Base-by-base conservation (phyloP, 2,888 invertebrate genomes). In the Emmelina monodactyla region DNA sequence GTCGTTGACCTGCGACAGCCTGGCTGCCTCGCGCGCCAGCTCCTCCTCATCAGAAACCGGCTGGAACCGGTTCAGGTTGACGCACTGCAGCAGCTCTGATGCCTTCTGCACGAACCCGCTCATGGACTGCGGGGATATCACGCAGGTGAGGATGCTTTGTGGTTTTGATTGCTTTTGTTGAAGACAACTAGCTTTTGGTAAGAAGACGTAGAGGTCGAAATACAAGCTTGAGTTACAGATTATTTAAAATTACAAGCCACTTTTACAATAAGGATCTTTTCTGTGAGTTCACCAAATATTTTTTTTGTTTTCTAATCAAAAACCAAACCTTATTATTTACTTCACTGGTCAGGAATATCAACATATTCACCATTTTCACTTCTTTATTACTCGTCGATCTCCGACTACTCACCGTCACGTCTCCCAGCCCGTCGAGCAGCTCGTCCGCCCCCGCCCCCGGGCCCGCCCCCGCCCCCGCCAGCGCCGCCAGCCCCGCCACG, bases 21-120 rank as follows among this genome's bases (percentile, higher is more conserved):
- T 53, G 2, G 81, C 83, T 0, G 89, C 89, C 1, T 76, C 65
- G 22, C 67, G 64, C 31, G 84, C 82, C 14, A 90, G 62, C 12
- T 83, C 71, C 1, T 63, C 58, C 43, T 86, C 86, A 3, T 72
- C 71, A 0, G 65, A 49, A 15, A 82, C 71, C 0, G 83, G 62
- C 31, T 67, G 56, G 53, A 86, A 83, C 10, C 88, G 81, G 66
- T 88, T 66, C 42, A 85, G 60, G 32, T 84, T 82, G 41, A 88
- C 67, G 53, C 88, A 88, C 42, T 76, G 83, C 32, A 87, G 63
- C n/a, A 88, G 59, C 32, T 83, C 70, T 1, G 85, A 83, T 1
- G 83, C 62, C 39, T 83, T 84, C 4, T 59, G 62, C 0, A 87
- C 46, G 32, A 85, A 62, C n/a, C 68, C 65, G 28, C 81, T 75